Conservation (phyloP, 2,888 invertebrate species). For the Acanthococcus lagerstroemiae region DNA sequence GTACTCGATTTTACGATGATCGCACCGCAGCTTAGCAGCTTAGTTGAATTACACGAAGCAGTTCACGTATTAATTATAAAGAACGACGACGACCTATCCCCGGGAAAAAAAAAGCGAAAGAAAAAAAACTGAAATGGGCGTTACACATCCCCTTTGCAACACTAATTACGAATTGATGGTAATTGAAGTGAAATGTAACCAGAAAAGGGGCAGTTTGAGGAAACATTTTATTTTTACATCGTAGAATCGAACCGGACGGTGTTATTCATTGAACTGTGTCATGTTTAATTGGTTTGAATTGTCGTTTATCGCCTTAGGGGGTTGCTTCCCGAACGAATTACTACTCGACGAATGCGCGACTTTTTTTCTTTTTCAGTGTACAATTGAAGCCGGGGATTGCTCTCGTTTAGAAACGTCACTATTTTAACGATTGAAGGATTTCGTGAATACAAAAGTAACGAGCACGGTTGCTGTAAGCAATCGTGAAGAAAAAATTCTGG, state of each 20-base stretch:
- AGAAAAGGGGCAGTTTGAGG: neutral
- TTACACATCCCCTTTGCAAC: neutral
- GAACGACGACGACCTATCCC: neutral
- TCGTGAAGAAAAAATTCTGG: neutral
- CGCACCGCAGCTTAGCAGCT: too few species aligned
- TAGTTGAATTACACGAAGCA: neutral
- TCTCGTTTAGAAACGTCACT: neutral
- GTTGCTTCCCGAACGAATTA: slow-evolving; percentile 4
- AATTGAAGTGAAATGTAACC: slow-evolving; percentile 19
- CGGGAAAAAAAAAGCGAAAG: slow-evolving; percentile 1
- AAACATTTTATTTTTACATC: neutral
- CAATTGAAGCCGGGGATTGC: neutral
- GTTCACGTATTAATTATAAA: neutral
- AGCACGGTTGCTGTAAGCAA: neutral
- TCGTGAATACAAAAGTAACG: slow-evolving; percentile 9
- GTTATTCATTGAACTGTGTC: slow-evolving; percentile 20
- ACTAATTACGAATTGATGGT: slow-evolving; percentile 25
- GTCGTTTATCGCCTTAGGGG: slow-evolving; percentile 31
- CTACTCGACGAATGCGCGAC: slow-evolving; percentile 3
- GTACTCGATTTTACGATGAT: too few species aligned
- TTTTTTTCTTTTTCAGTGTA: neutral
- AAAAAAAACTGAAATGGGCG: slow-evolving; percentile 3
- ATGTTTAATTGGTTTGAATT: slow-evolving; percentile 29
- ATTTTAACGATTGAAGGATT: neutral
- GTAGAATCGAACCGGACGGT: neutral